phyloP scores from a whole-genome alignment of 2,888 invertebrate species.

The Galerucella pusilla region DNA sequence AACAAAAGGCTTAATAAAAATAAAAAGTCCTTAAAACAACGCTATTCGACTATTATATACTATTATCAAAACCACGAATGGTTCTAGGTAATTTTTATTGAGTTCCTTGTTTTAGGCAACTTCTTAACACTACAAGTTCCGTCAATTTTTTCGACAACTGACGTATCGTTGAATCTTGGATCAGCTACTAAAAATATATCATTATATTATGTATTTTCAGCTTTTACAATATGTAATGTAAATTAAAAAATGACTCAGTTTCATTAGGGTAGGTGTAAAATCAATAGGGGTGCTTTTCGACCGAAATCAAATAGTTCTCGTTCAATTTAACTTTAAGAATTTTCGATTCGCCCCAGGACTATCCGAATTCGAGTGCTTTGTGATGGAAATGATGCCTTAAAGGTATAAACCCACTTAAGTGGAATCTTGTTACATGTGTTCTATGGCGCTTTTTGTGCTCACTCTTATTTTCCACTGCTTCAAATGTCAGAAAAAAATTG shows the following conservation, averaged over 20 bases:
- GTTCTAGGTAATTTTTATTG: too few relatives aligned
- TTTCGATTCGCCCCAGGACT: constrained; percentile 44
- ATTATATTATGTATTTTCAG: too few relatives aligned
- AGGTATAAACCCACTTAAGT: constrained; percentile 64
- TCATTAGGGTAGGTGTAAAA: constrained; percentile 21
- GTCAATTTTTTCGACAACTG: too few relatives aligned
- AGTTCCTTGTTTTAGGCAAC: too few relatives aligned
- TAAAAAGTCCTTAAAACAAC: too few relatives aligned
- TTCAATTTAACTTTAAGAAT: constrained; percentile 56
- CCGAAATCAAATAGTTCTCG: constrained; percentile 59
- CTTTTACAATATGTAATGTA: not conserved
- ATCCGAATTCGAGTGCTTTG: constrained; percentile 63
- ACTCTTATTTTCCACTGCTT: constrained; percentile 14
- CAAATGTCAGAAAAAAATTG: constrained; percentile 18
- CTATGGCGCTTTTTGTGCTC: constrained; percentile 18
- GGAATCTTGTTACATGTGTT: constrained; percentile 53
- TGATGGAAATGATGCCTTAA: constrained; percentile 71
- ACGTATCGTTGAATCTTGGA: too few relatives aligned
- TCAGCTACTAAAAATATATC: not conserved
- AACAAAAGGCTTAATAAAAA: too few relatives aligned
- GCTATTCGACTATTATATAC: too few relatives aligned
- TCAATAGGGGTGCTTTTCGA: constrained; percentile 25
- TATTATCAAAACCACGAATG: too few relatives aligned
- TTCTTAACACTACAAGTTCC: too few relatives aligned
- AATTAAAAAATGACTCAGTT: constrained; percentile 12